phyloP scores from a whole-genome alignment of 2,888 invertebrate genomes.

The Hyles lineata region DNA sequence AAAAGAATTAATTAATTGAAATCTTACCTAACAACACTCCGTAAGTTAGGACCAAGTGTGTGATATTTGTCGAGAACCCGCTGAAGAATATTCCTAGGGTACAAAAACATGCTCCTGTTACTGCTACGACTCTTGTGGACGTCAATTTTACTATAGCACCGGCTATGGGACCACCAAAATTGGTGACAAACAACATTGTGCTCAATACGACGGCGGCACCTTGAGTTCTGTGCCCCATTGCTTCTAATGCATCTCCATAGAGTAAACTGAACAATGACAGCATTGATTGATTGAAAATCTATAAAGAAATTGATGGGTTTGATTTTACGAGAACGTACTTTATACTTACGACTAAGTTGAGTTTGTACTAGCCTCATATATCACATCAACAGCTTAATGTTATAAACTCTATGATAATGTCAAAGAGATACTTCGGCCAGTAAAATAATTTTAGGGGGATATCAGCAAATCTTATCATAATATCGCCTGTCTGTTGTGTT shows the following conservation, averaged over 20 bases:
- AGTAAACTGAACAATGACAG: constrained; percentile 89
- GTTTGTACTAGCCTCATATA: neutral
- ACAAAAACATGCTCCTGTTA: constrained; percentile 69
- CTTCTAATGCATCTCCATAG: constrained; percentile 87
- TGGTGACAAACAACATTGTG: constrained; percentile 86
- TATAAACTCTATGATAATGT: too few species aligned
- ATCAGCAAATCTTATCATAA: too few species aligned
- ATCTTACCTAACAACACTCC: constrained; percentile 77
- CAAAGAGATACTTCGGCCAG: too few species aligned
- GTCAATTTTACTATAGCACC: constrained; percentile 86
- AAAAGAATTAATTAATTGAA: too few species aligned
- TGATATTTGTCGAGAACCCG: constrained; percentile 74
- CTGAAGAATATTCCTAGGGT: constrained; percentile 76
- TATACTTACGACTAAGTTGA: neutral
- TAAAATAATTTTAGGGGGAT: too few species aligned
- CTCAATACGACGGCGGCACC: constrained; percentile 89
- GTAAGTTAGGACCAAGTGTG: constrained; percentile 76
- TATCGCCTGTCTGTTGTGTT: too few species aligned
- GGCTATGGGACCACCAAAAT: constrained; percentile 88
- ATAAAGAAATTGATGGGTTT: constrained; percentile 46
- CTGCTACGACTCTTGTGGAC: constrained; percentile 74
- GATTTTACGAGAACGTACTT: neutral
- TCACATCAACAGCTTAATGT: neutral
- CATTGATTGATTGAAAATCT: constrained; percentile 90
- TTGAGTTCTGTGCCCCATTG: constrained; percentile 87